Evolutionary conservation across 2,113 vertebrate species (phyloP), one percentile per base, ranked within the genome.

Genomic region (Aepyceros melampus): DNA sequence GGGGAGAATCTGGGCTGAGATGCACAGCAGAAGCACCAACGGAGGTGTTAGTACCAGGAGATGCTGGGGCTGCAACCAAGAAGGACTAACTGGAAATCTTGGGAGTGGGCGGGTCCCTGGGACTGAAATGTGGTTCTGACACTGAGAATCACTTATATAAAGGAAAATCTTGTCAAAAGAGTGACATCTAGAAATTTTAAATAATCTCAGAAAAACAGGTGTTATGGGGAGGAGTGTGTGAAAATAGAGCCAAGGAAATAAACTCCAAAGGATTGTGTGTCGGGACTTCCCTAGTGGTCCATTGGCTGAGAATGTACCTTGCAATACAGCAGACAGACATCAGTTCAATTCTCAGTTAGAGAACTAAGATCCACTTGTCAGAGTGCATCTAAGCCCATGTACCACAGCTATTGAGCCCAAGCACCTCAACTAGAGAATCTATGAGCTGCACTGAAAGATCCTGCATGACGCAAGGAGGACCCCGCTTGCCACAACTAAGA

Each of bases 31-130:
- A 60, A 60, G 25, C 13, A 13, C 33, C 12, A 6, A 3, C 1
- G 43, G n/a, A 43, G 55, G 33, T 51, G 53, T 13, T 33, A 43
- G 40, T 27, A 12, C 16, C 14, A 15, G 53, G n/a, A 79, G 43
- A n/a, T 14, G 55, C 21, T 6, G 7, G 82, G 29, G 56, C 47
- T 25, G 8, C 55, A 29, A 15, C 36, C 8, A 45, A 47, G 29
- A 85, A 17, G 45, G 49, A 7, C 21, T 31, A n/a, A 53, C 36
- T 12, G 15, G 40, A 25, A 45, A 56, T 19, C 56, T 13, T 16
- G 17, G 13, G 29, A 2, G 0, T 0, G 25, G 13, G 3, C 2
- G 29, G 14, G 21, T 64, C 36, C 64, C 67, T 12, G 19, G 45
- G 31, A 56, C 23, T 23, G n/a, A n/a, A 55, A 40, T 8, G 17